Conservation (phyloP, 1,140 invertebrate genomes). For the Meloidogyne floridensis region DNA sequence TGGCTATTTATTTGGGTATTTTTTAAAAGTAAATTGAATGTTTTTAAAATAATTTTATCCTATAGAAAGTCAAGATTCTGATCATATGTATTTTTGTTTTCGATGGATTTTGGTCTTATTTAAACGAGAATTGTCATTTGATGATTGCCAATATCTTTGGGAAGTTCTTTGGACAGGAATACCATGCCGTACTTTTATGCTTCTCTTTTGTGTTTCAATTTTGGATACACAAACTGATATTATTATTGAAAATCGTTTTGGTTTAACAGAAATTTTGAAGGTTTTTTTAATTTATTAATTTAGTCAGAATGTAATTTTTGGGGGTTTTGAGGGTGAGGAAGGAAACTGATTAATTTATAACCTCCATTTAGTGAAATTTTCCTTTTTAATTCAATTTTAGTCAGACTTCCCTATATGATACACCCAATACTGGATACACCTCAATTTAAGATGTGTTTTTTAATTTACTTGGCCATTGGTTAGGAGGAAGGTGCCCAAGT, state of each 20-base stretch:
- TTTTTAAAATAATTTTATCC: slow-evolving; percentile 29
- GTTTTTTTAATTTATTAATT: slow-evolving; percentile 67
- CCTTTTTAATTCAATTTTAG: too few species aligned
- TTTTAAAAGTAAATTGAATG: background rate
- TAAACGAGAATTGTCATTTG: slow-evolving; percentile 73
- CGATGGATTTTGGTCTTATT: slow-evolving; percentile 76
- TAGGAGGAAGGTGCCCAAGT: too few species aligned
- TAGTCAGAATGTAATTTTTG: too few species aligned
- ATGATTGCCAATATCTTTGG: slow-evolving; percentile 70
- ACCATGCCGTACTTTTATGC: slow-evolving; percentile 89
- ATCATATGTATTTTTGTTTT: slow-evolving; percentile 98
- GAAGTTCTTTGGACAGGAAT: slow-evolving; percentile 69
- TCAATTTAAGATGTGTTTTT: too few species aligned
- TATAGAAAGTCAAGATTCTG: slow-evolving; percentile 81
- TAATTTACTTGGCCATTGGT: too few species aligned
- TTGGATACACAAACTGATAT: slow-evolving; percentile 82
- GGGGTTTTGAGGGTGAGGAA: too few species aligned
- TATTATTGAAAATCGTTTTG: slow-evolving; percentile 85
- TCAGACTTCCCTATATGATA: too few species aligned
- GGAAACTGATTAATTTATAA: too few species aligned
- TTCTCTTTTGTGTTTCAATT: slow-evolving; percentile 85
- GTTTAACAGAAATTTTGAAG: slow-evolving; percentile 93
- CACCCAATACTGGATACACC: too few species aligned
- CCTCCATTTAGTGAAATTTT: too few species aligned
- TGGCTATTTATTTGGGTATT: slow-evolving; percentile 78